phyloP scores from a whole-genome alignment of 2,797 vertebrate genomes.

The Tarsius wallacei region DNA sequence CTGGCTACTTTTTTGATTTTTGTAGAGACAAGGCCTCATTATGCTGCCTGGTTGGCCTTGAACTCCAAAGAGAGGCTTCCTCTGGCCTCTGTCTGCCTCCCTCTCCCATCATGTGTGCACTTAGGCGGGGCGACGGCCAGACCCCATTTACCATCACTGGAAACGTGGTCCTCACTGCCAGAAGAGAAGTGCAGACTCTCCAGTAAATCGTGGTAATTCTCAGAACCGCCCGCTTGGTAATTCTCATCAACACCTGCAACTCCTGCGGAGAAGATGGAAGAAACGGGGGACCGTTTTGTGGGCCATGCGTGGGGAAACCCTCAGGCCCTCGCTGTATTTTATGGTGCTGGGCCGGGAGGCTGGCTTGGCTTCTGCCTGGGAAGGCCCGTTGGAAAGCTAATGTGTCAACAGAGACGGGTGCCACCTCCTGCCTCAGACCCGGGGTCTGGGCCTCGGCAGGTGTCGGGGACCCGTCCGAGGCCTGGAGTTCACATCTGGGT shows the following conservation, averaged over 20 bases:
- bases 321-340: not conserved
- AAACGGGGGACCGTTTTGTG: not conserved
- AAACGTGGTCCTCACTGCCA: not conserved
- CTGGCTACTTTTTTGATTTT: too few species aligned
- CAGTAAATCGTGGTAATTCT: not conserved
- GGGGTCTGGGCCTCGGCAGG: not conserved
- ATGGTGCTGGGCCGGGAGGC: not conserved
- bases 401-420: not conserved
- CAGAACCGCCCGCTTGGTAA: not conserved
- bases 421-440: not conserved
- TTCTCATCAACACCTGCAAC: not conserved
- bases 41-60: too few species aligned
- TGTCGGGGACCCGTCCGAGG: not conserved
- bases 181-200: not conserved
- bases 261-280: not conserved
- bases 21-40: too few species aligned
- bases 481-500: not conserved
- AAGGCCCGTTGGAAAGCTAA: not conserved
- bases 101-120: not conserved
- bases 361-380: not conserved
- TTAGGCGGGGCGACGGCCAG: not conserved
- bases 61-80: too few species aligned
- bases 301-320: not conserved
- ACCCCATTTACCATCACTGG: not conserved
- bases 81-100: not conserved